phyloP scores from a whole-genome alignment of 1,140 invertebrate species.

The Polyergus mexicanus region DNA sequence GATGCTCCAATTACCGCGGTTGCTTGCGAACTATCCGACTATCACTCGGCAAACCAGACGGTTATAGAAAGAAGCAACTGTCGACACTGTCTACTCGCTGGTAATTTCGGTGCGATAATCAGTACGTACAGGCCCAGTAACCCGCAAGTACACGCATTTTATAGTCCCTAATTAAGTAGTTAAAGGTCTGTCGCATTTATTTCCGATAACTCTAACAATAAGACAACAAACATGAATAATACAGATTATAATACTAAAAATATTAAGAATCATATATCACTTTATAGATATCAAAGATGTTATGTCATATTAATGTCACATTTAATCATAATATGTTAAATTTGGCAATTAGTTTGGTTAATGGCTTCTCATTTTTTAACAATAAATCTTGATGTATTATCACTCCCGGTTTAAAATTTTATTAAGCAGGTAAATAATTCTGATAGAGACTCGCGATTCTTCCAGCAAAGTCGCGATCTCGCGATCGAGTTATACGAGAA shows the following conservation, averaged over 20 bases:
- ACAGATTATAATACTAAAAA: background rate
- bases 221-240: background rate
- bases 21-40: background rate
- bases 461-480: constrained; percentile 63
- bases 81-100: background rate
- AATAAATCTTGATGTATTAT: background rate
- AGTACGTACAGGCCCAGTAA: background rate
- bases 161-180: background rate
- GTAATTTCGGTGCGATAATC: background rate
- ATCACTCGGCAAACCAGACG: background rate
- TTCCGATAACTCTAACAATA: background rate
- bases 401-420: constrained; percentile 20
- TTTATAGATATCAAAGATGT: background rate
- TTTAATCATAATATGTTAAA: background rate
- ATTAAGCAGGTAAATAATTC: constrained; percentile 46
- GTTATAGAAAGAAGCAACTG: background rate
- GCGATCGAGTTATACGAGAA: constrained; percentile 62
- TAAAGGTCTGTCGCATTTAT: background rate
- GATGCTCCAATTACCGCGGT: background rate
- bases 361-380: background rate
- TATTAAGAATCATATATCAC: background rate
- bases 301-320: background rate
- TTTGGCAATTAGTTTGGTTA: background rate
- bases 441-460: constrained; percentile 34
- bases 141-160: constrained; percentile 10